Evolutionary conservation across 2,888 invertebrate genomes (phyloP).

Genomic region (Teleiodes luculella): DNA sequence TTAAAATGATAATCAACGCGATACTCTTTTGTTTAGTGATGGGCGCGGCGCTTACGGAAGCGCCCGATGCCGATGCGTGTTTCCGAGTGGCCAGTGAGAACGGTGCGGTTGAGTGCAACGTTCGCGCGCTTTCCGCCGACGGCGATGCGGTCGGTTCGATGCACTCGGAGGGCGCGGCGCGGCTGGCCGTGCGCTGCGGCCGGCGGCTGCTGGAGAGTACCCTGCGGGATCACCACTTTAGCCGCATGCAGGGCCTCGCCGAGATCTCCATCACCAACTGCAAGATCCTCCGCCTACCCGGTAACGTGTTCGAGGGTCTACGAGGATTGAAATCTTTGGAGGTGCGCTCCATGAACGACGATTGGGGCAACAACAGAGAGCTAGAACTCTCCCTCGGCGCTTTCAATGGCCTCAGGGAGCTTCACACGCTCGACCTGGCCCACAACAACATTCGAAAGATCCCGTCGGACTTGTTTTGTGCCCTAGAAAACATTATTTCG

Average conservation of each 20-base stretch:
- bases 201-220: constrained; percentile 81
- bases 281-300: constrained; percentile 87
- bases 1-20: constrained; percentile 75
- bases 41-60: constrained; percentile 75
- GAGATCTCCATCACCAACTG: constrained; percentile 87
- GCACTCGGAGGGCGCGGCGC: constrained; percentile 85
- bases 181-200: constrained; percentile 86
- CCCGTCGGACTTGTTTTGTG: constrained; percentile 89
- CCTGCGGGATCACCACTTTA: constrained; percentile 84
- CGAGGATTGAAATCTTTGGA: constrained; percentile 87
- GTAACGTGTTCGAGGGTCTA: constrained; percentile 88
- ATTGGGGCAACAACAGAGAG: constrained; percentile 85
- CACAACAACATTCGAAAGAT: constrained; percentile 89
- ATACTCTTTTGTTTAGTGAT: constrained; percentile 76
- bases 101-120: constrained; percentile 78
- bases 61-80: constrained; percentile 69
- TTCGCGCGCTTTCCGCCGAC: constrained; percentile 84
- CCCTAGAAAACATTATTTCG: constrained; percentile 87
- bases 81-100: constrained; percentile 63
- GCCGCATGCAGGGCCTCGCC: constrained; percentile 86
- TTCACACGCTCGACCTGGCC: constrained; percentile 87
- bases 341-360: constrained; percentile 87
- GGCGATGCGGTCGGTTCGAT: constrained; percentile 81
- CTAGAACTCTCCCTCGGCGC: constrained; percentile 85
- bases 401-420: constrained; percentile 86